Evolutionary conservation across 2,888 invertebrate species (phyloP).

Genomic region (Drosophila pegasa): DNA sequence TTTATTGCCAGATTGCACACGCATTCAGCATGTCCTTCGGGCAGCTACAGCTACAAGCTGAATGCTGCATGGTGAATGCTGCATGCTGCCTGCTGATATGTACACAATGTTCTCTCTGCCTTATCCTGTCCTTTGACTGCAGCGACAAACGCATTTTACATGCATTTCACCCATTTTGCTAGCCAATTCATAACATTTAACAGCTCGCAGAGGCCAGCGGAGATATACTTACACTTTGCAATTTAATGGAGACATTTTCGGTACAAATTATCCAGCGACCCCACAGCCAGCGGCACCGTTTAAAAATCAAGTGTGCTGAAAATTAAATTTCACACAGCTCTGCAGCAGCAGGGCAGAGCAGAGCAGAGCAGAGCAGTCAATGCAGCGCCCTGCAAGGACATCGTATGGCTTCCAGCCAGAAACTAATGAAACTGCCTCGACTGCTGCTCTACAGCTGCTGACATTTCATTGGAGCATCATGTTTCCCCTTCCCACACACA

Average conservation of each 20-base stretch:
- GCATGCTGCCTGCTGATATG: slow-evolving; percentile 26
- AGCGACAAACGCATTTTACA: slow-evolving; percentile 58
- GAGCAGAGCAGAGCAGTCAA: slow-evolving; percentile 24
- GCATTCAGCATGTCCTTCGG: slow-evolving; percentile 42
- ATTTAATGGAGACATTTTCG: slow-evolving; percentile 73
- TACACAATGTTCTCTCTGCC: slow-evolving; percentile 53
- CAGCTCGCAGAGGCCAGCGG: slow-evolving; percentile 6
- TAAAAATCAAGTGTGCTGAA: slow-evolving; percentile 70
- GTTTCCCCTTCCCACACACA: slow-evolving; percentile 25
- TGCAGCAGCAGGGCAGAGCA: slow-evolving; percentile 1
- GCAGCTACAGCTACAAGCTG: slow-evolving; percentile 11
- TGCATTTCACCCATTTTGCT: slow-evolving; percentile 34
- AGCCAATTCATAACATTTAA: slow-evolving; percentile 59
- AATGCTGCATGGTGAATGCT: slow-evolving; percentile 16
- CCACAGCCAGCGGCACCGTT: slow-evolving; percentile 30
- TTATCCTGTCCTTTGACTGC: slow-evolving; percentile 66
- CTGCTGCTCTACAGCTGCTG: slow-evolving; percentile 15
- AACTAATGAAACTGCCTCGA: slow-evolving; percentile 65
- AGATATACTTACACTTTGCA: slow-evolving; percentile 43
- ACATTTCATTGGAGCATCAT: slow-evolving; percentile 50
- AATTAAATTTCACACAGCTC: slow-evolving; percentile 63
- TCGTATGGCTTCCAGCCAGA: slow-evolving; percentile 57
- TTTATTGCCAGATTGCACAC: slow-evolving; percentile 74
- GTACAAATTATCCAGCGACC: slow-evolving; percentile 53
- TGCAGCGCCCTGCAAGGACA: slow-evolving; percentile 59